phyloP scores from a whole-genome alignment of 2,113 vertebrate genomes.

The Clarias gariepinus region DNA sequence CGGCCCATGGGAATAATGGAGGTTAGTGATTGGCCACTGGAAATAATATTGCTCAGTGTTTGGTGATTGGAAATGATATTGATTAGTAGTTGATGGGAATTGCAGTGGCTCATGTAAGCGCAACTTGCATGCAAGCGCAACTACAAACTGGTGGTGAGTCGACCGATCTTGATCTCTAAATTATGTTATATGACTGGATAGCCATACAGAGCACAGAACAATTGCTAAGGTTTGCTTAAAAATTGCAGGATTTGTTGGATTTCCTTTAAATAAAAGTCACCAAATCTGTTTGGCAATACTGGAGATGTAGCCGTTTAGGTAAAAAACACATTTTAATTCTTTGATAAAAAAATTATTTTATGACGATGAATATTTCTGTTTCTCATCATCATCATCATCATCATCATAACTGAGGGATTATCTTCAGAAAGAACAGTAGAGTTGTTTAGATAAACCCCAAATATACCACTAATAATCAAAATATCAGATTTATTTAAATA shows the following conservation, averaged over 20 bases:
- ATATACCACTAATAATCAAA: no score
- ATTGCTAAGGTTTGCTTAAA: not conserved
- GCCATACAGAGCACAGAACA: not conserved
- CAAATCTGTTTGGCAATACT: not conserved
- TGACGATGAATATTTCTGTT: not conserved
- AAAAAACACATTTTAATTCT: not conserved
- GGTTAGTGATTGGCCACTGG: not conserved
- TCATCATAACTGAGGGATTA: not conserved
- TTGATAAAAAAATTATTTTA: not conserved
- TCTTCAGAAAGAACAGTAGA: not conserved
- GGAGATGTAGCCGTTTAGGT: not conserved
- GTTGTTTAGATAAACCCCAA: no score
- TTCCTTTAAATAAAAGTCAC: not conserved
- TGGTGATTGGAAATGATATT: not conserved
- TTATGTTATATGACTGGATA: not conserved
- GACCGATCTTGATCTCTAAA: not conserved
- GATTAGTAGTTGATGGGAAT: not conserved
- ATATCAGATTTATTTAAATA: no score
- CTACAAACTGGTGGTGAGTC: not conserved
- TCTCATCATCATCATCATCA: not conserved
- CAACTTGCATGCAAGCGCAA: not conserved
- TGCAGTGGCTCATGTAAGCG: not conserved
- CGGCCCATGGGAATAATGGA: not conserved
- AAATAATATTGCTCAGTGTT: not conserved
- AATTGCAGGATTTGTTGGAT: not conserved